Base-by-base conservation (phyloP, 2,113 vertebrate species). In the Lophius piscatorius region DNA sequence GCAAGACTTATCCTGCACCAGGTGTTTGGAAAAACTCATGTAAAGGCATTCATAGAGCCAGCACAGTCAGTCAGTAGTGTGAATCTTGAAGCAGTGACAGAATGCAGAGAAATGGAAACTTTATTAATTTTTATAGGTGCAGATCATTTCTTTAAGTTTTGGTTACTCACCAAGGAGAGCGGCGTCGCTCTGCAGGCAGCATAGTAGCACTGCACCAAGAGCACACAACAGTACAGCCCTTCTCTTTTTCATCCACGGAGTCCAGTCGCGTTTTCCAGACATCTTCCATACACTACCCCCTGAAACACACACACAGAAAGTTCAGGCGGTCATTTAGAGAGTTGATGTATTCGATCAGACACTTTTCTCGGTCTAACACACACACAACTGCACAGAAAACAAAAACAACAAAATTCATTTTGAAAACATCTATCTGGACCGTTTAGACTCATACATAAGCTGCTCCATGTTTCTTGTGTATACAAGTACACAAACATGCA, bases 211-310 rank as follows among this genome's bases (percentile, higher is more conserved):
- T 81, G 85, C 85, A 44, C 79, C 83, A 58, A 90, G 74, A 54
- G 80, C 76, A 17, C 83, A 90, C 68, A 90, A 74, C 66, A 87
- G 74, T 61, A 62, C 87, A 78, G 78, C 72, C 41, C 82, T 81
- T 81, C 76, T 81, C 74, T 85, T 91, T 86, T 79, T 87, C 83
- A 80, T 86, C 90, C 90, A 90, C 52, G 67, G 82, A 84, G 85
- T 89, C 88, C 86, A 82, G 78, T 87, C 83, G 54, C 71, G 70
- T 52, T 78, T 89, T 86, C 82, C 85, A 80, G 78, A 88, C 90
- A 90, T 91, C 78, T 89, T 91, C 91, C 90, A 91, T 92, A 83
- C 79, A 90, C 82, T 79, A 45, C 71, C 65, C 65, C 84, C 88
- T 87, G 62, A 65, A 86, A 80, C 36, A 78, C 47, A 75, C 40